These are phyloP conservation scores for Brachypterus glaber DNA, from an alignment of 2,888 invertebrate genomes.

Conservation along the genomic window DNA sequence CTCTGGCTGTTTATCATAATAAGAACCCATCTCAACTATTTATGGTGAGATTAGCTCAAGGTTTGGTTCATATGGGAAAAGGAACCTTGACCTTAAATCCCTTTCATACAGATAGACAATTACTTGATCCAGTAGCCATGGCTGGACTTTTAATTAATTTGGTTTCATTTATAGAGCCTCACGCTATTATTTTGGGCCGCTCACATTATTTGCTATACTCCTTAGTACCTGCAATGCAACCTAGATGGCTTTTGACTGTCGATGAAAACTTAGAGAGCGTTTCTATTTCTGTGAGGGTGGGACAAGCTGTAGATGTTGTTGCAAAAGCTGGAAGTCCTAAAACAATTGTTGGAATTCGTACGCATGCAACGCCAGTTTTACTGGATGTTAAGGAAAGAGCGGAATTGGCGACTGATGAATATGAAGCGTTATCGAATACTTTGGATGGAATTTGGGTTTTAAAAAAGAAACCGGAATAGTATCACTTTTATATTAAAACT, in stretches of 20 bases:
- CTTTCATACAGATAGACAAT: conserved; percentile 88
- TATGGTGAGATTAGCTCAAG: conserved; percentile 95
- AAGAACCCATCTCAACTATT: conserved; percentile 94
- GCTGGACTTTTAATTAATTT: conserved; percentile 46
- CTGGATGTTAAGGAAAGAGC: conserved; percentile 93
- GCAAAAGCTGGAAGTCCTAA: conserved; percentile 99
- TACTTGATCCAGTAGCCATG: conserved; percentile 88
- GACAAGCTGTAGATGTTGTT: conserved; percentile 95
- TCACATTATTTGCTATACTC: conserved; percentile 92
- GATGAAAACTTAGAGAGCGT: conserved; percentile 87
- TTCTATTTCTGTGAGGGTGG: conserved; percentile 83
- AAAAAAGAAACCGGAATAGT: conserved; percentile 62
- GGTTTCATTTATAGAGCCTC: conserved; percentile 33
- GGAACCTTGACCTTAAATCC: conserved; percentile 95
- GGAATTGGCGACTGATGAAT: conserved; percentile 95
- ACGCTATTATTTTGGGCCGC: conserved; percentile 62
- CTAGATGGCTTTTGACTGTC: conserved; percentile 94
- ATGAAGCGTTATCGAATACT: conserved; percentile 80
- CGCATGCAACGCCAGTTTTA: conserved; percentile 96
- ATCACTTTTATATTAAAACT: too few relatives aligned
- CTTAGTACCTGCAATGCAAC: conserved; percentile 94
- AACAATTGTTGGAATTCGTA: conserved; percentile 98
- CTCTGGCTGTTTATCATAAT: conserved; percentile 92
- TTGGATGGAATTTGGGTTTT: conserved; percentile 98
- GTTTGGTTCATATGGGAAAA: conserved; percentile 94